These are phyloP conservation scores for Drosophila paulistorum DNA, from an alignment of 1,140 invertebrate genomes.

Conservation along the genomic window DNA sequence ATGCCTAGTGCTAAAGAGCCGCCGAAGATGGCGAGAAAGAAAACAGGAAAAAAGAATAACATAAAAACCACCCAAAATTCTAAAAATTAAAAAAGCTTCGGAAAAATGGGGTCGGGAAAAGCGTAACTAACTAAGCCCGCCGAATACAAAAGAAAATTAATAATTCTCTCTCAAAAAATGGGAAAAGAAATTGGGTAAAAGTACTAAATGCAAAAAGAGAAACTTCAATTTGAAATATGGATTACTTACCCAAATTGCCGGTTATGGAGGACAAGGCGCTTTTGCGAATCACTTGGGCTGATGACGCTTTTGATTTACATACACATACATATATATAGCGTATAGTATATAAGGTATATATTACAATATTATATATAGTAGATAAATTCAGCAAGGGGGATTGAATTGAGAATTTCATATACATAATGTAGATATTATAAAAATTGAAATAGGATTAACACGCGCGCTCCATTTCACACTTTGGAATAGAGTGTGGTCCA, in stretches of 20 bases:
- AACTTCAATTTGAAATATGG: constrained; percentile 54
- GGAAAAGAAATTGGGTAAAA: constrained; percentile 13
- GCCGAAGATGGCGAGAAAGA: background rate
- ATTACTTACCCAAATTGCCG: constrained; percentile 82
- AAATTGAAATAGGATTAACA: constrained; percentile 17
- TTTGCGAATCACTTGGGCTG: constrained; percentile 83
- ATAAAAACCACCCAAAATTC: constrained; percentile 4
- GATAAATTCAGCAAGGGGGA: constrained; percentile 67
- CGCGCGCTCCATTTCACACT: background rate
- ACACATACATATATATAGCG: constrained; percentile 74
- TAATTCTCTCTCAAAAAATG: constrained; percentile 26
- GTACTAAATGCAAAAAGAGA: constrained; percentile 52
- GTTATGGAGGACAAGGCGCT: constrained; percentile 83
- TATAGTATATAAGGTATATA: constrained; percentile 66
- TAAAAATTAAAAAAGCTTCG: background rate
- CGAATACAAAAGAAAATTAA: constrained; percentile 18
- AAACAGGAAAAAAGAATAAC: background rate
- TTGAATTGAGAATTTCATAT: constrained; percentile 43
- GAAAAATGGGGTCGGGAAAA: constrained; percentile 11
- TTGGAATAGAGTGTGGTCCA: background rate
- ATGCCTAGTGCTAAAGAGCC: background rate
- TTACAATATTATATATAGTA: constrained; percentile 41
- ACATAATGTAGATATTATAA: constrained; percentile 28
- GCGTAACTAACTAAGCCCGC: constrained; percentile 36
- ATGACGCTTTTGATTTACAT: constrained; percentile 82